phyloP scores from a whole-genome alignment of 2,797 vertebrate genomes.

The Pseudocheirus occidentalis region DNA sequence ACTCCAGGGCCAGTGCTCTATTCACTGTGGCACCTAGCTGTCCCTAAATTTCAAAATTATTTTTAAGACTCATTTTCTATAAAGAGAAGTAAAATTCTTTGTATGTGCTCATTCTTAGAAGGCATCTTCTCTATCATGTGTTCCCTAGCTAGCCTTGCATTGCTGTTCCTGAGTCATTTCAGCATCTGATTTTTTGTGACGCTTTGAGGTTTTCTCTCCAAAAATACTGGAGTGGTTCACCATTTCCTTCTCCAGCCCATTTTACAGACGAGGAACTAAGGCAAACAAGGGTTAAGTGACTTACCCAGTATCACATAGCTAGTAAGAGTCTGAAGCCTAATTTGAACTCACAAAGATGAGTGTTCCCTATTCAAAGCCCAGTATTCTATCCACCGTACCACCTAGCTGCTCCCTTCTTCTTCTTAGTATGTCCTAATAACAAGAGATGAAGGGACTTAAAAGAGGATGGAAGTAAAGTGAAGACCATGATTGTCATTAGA shows the following conservation, averaged over 20 bases:
- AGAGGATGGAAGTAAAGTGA: neutral
- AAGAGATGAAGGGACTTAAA: neutral
- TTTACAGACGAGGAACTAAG: neutral
- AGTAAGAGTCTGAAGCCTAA: neutral
- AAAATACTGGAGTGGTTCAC: neutral
- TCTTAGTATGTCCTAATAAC: neutral
- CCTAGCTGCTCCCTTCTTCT: neutral
- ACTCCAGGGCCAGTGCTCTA: no score
- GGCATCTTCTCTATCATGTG: neutral
- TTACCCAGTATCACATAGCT: neutral
- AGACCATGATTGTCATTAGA: neutral
- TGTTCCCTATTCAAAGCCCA: neutral
- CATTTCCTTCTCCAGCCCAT: neutral
- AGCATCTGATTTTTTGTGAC: neutral
- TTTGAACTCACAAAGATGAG: neutral
- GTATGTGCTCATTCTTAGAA: neutral
- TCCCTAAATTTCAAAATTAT: neutral
- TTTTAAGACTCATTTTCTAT: neutral
- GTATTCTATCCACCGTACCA: neutral
- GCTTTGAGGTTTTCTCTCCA: neutral
- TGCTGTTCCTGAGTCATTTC: neutral
- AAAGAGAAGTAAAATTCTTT: neutral
- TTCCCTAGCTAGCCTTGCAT: neutral
- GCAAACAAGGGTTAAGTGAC: neutral
- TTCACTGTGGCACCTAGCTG: no score